A percentile compares a stretch with the other conserved stretches of the same genome.
These are phyloP conservation scores for Eudiplozoon nipponicum DNA, from an alignment of 2,888 invertebrate genomes.

Conservation along the genomic window DNA sequence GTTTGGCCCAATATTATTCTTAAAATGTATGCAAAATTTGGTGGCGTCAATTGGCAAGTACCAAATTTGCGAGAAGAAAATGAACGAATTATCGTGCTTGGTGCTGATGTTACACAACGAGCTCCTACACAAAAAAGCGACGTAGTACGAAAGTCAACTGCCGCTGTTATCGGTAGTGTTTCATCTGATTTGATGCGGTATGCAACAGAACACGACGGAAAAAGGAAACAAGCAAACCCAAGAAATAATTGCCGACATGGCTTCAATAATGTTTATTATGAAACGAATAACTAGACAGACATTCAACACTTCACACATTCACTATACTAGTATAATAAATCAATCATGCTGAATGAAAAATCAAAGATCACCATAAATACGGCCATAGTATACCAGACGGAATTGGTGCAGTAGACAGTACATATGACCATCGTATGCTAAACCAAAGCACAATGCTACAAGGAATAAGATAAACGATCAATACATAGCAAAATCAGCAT, in stretches of 20 bases:
- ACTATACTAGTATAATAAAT: too few relatives aligned
- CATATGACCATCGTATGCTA: too few relatives aligned
- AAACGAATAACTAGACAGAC: too few relatives aligned
- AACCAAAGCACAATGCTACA: too few relatives aligned
- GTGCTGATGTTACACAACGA: slow-evolving; percentile 17
- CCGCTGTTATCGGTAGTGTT: slow-evolving; percentile 17
- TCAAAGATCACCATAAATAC: too few relatives aligned
- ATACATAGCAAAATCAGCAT: too few relatives aligned
- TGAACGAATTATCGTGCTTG: slow-evolving; percentile 16
- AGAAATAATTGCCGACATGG: slow-evolving; percentile 16
- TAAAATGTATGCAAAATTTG: slow-evolving; percentile 14
- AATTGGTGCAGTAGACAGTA: too few relatives aligned
- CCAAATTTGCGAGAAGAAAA: slow-evolving; percentile 5
- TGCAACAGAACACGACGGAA: slow-evolving; percentile 3
- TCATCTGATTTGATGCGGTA: slow-evolving; percentile 12
- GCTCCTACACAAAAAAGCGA: slow-evolving; percentile 4
- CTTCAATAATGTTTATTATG: not conserved
- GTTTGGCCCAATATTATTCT: slow-evolving; percentile 10
- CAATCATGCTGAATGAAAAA: too few relatives aligned
- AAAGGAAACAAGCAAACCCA: slow-evolving; percentile 1
- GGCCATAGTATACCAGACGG: too few relatives aligned
- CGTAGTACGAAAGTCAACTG: slow-evolving; percentile 13
- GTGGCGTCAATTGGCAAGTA: slow-evolving; percentile 15
- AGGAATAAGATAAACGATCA: too few relatives aligned
- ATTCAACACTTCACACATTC: too few relatives aligned